These are phyloP conservation scores for Trichonephila inaurata DNA, from an alignment of 1,140 invertebrate species.

Conservation along the genomic window DNA sequence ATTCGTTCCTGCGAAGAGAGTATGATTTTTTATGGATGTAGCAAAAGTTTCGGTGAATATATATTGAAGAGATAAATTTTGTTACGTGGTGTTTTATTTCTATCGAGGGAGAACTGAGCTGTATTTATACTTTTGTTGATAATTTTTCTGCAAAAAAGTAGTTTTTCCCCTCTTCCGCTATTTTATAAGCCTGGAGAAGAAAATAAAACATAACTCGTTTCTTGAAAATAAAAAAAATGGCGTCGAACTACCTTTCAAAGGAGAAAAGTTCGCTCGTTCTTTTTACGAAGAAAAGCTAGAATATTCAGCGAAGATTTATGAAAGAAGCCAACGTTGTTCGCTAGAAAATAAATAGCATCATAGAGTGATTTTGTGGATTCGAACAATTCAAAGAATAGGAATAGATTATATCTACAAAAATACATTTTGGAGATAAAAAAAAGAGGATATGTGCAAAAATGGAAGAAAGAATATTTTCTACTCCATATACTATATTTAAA, in stretches of 20 bases:
- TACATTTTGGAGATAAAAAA: no score
- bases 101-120: background rate
- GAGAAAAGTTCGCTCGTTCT: background rate
- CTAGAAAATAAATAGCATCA: no score
- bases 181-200: background rate
- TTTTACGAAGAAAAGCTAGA: background rate
- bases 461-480: no score
- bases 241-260: background rate
- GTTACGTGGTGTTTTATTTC: background rate
- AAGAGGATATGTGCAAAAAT: no score
- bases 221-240: background rate
- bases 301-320: no score
- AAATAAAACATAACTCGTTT: background rate
- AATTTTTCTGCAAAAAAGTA: background rate
- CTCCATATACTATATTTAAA: no score
- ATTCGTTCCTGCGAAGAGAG: background rate
- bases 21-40: background rate
- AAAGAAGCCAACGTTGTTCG: no score
- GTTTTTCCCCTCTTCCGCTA: background rate
- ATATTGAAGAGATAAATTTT: background rate
- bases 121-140: background rate
- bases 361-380: no score
- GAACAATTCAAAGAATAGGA: no score
- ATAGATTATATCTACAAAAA: no score
- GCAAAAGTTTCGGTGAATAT: background rate